Evolutionary conservation across 1,140 invertebrate species (phyloP).

Genomic region (Drosophila rhopaloa): DNA sequence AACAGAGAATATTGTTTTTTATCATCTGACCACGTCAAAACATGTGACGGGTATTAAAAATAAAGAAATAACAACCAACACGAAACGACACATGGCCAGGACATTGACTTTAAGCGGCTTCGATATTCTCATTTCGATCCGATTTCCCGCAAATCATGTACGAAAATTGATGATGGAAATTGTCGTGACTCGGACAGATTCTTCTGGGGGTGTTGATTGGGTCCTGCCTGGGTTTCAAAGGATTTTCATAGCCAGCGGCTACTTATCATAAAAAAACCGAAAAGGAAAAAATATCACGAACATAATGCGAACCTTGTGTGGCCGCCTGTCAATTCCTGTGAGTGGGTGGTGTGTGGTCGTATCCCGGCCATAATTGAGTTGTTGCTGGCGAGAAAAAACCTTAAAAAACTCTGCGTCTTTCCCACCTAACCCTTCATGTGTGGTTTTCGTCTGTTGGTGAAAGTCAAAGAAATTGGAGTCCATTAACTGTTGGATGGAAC

Average conservation of each 20-base stretch:
- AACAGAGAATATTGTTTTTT: constrained; percentile 37
- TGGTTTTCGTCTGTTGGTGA: not conserved
- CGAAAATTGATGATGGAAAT: constrained; percentile 79
- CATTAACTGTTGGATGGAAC: not conserved
- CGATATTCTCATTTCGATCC: constrained; percentile 43
- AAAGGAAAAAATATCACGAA: constrained; percentile 45
- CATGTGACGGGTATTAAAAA: constrained; percentile 79
- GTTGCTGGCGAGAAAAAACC: constrained; percentile 55
- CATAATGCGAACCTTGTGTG: constrained; percentile 61
- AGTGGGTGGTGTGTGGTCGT: constrained; percentile 34
- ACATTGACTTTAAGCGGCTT: constrained; percentile 77
- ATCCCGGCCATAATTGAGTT: constrained; percentile 79
- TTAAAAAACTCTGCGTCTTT: constrained; percentile 40
- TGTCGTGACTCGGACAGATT: constrained; percentile 58
- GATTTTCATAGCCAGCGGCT: constrained; percentile 78
- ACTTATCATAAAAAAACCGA: constrained; percentile 79
- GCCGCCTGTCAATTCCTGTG: constrained; percentile 77
- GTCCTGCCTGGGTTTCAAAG: constrained; percentile 62
- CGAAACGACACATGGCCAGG: constrained; percentile 43
- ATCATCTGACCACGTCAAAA: constrained; percentile 69
- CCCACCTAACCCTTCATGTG: constrained; percentile 37
- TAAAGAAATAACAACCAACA: constrained; percentile 28
- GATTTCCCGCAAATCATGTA: constrained; percentile 80
- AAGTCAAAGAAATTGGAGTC: not conserved
- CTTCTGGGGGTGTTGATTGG: constrained; percentile 63